Evolutionary conservation across 2,888 invertebrate genomes (phyloP), one percentile per base, ranked within the genome.

Genomic region (Campoplex capitator): DNA sequence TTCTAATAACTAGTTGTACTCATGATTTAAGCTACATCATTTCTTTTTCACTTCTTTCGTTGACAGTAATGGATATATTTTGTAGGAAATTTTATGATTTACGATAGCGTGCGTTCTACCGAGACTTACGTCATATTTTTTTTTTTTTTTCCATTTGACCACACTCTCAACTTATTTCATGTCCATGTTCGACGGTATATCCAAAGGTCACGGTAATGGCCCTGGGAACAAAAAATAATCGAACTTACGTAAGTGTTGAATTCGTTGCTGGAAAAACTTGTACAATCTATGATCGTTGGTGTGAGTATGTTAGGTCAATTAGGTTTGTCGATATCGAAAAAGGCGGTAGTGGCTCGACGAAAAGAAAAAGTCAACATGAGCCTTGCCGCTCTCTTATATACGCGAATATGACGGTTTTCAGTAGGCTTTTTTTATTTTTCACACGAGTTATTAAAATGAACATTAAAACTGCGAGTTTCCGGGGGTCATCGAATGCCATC

Each of bases 141-240:
- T 23, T 68, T 56, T 56, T 23, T 23, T 23, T 23, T 23, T 23
- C 23, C 23, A 38, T 56, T 38, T 38, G 74, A 56, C 56, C 56
- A 42, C 56, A 56, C 23, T 58, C 32, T n/a, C 32, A 56, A 11
- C 54, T 8, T 2, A 45, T 42, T 45, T 75, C 42, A 7, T 45
- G 62, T 45, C 42, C 11, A 8, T 9, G n/a, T 16, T 6, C 8
- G n/a, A 45, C 18, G 80, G 65, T 70, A 35, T 54, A 45, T 35
- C 42, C 45, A 18, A 82, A 73, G 45, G 56, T 73, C 73, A 28
- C 67, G 51, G 58, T 77, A 54, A 38, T 32, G 48, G 45, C 11
- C n/a, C 18, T n/a, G 58, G 42, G 23, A 65, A 56, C 35, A 78
- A 78, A 56, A 56, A 56, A 23, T 28, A 23, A 9, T 56, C 23